Evolutionary conservation across 2,797 vertebrate species (phyloP).

Genomic region (Anas bahamensis): DNA sequence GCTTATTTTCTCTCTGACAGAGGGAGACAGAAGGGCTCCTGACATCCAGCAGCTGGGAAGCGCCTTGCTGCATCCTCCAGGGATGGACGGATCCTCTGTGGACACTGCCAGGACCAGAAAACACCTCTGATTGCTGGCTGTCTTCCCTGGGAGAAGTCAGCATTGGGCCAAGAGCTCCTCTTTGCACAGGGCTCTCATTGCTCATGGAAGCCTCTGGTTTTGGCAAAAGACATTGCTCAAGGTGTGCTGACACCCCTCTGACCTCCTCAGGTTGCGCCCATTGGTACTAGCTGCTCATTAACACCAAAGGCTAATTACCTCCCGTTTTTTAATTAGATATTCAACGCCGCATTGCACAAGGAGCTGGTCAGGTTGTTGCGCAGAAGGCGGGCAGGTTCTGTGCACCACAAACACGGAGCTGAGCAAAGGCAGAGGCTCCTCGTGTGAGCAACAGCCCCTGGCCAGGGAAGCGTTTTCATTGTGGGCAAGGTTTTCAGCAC

Average conservation of each 20-base stretch:
- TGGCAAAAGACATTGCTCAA: neutral
- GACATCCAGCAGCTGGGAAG: neutral
- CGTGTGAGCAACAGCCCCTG: accelerated
- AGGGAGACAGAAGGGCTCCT: neutral
- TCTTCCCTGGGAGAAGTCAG: neutral
- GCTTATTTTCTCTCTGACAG: neutral
- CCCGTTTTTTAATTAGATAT: neutral
- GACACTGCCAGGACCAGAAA: neutral
- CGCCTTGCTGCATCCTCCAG: neutral
- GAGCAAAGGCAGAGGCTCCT: neutral
- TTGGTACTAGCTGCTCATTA: neutral
- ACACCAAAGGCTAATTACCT: neutral
- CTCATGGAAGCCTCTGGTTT: neutral
- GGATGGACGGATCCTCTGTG: neutral
- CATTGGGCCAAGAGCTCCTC: neutral
- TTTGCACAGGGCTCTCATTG: accelerated
- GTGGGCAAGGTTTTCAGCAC: neutral
- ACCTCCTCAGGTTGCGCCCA: neutral
- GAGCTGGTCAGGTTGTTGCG: neutral
- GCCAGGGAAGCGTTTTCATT: neutral
- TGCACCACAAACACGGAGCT: neutral
- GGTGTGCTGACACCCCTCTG: neutral
- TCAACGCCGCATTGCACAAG: neutral
- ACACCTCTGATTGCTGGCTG: neutral
- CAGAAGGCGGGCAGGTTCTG: neutral